Percentiles rank a stretch among this genome's conserved stretches.
Evolutionary conservation across 2,888 invertebrate genomes (phyloP).

Genomic region (Shargacucullia verbasci): DNA sequence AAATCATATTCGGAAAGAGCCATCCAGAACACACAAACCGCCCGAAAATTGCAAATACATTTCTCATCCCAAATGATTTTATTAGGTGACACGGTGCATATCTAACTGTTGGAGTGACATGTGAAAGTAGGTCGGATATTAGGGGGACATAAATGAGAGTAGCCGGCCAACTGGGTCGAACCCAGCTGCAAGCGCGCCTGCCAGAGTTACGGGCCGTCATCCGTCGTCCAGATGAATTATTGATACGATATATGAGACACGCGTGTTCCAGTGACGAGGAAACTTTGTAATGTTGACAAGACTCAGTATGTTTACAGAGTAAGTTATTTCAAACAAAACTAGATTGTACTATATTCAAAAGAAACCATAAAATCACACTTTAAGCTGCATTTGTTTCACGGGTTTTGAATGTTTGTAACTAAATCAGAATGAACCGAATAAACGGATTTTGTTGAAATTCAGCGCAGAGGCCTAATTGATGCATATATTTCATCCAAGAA

Average conservation of each 20-base stretch:
- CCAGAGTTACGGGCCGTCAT: slow-evolving; percentile 65
- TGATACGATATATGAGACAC: slow-evolving; percentile 62
- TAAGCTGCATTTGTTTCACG: too few relatives aligned
- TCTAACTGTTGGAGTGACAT: slow-evolving; percentile 66
- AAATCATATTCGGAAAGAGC: too few relatives aligned
- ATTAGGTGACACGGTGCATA: slow-evolving; percentile 67
- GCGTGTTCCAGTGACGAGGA: slow-evolving; percentile 30
- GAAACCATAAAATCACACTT: too few relatives aligned
- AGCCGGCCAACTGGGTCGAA: slow-evolving; percentile 75
- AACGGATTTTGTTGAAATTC: too few relatives aligned
- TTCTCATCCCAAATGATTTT: slow-evolving; percentile 49
- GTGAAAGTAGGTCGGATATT: slow-evolving; percentile 83
- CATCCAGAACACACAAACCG: slow-evolving; percentile 15
- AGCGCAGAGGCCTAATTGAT: too few relatives aligned
- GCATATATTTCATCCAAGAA: too few relatives aligned
- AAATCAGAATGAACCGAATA: too few relatives aligned
- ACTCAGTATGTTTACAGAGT: slow-evolving; percentile 18
- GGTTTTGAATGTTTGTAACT: too few relatives aligned
- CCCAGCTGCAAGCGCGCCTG: slow-evolving; percentile 52
- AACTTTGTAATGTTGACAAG: slow-evolving; percentile 28
- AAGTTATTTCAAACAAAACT: slow-evolving; percentile 11
- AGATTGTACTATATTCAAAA: too few relatives aligned
- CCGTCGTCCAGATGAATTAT: slow-evolving; percentile 73
- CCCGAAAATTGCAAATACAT: slow-evolving; percentile 22
- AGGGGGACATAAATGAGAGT: slow-evolving; percentile 81